These are phyloP conservation scores for Crax fasciolata DNA, from an alignment of 2,797 vertebrate species.

Conservation along the genomic window DNA sequence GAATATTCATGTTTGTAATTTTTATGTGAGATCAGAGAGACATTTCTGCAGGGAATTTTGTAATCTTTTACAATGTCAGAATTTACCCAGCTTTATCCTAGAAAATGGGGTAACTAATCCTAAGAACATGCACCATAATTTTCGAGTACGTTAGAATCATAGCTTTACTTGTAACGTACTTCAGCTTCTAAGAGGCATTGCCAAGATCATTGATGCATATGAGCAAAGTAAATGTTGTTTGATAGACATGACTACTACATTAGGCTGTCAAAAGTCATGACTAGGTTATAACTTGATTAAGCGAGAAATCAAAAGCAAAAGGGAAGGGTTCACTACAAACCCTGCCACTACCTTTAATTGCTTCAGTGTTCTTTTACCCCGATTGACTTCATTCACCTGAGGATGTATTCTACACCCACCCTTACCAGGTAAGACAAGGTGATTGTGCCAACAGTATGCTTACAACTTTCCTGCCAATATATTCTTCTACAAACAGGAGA, in stretches of 20 bases:
- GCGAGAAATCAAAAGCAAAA: background rate
- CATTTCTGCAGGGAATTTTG: background rate
- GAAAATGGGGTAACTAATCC: background rate
- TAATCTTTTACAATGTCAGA: background rate
- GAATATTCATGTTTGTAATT: background rate
- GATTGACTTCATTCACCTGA: background rate
- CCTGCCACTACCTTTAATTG: background rate
- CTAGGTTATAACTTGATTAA: background rate
- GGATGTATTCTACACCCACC: background rate
- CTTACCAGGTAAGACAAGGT: constrained; percentile 19
- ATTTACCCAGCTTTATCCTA: background rate
- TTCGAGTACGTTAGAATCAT: background rate
- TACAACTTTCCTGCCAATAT: background rate
- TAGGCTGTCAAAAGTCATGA: background rate
- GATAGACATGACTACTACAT: background rate
- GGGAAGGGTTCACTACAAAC: background rate
- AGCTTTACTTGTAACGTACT: background rate
- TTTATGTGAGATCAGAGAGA: background rate
- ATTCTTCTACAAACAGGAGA: background rate
- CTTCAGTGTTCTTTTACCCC: background rate
- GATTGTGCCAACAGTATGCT: background rate
- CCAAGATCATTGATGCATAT: background rate
- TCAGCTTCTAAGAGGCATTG: background rate
- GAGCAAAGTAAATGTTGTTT: background rate
- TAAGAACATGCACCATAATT: background rate